Evolutionary conservation across 2,797 vertebrate genomes (phyloP).

Genomic region (Chanos chanos): DNA sequence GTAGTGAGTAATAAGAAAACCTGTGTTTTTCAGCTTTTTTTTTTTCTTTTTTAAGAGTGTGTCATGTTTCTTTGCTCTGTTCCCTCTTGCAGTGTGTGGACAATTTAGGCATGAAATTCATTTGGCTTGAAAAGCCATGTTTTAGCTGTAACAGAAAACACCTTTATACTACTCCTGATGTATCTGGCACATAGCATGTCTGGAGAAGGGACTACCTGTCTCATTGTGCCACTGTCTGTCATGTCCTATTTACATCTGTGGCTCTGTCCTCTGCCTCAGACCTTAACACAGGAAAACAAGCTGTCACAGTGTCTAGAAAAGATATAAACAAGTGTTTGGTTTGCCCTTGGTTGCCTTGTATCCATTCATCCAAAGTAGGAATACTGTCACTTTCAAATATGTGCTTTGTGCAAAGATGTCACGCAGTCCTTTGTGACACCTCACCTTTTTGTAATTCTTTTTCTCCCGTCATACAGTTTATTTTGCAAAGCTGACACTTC

Average conservation of each 20-base stretch:
- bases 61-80: neutral
- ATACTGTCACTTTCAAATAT: too few relatives aligned
- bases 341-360: neutral
- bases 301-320: neutral
- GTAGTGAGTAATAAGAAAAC: neutral
- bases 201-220: too few relatives aligned
- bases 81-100: neutral
- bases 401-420: too few relatives aligned
- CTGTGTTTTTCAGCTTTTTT: neutral
- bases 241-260: conserved; percentile 11
- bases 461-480: too few relatives aligned
- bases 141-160: too few relatives aligned
- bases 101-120: conserved; percentile 22
- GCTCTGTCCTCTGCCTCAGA: conserved; percentile 1
- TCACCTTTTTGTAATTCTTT: too few relatives aligned
- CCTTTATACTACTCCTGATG: conserved; percentile 14
- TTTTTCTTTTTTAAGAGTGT: neutral
- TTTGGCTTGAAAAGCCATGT: conserved; percentile 4
- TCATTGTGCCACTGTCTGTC: conserved; percentile 1
- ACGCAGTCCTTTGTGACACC: too few relatives aligned
- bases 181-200: conserved; percentile 1
- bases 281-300: neutral
- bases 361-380: too few relatives aligned
- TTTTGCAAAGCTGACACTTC: too few relatives aligned
- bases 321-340: conserved; percentile 2